phyloP scores from a whole-genome alignment of 35 echinoderm and acorn worm genomes.

The Apostichopus japonicus region DNA sequence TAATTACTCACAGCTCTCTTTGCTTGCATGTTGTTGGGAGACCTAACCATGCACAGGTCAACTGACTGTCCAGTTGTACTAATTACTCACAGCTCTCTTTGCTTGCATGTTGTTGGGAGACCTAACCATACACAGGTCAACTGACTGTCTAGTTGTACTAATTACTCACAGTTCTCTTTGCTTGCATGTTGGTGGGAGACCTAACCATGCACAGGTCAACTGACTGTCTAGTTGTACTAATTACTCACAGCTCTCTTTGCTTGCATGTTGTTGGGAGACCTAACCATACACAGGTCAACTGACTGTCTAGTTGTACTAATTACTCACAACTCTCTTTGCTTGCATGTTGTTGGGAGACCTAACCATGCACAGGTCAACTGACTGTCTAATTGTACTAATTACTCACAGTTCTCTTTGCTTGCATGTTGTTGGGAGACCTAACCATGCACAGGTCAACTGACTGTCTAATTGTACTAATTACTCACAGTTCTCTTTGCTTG shows the following conservation, averaged over 20 bases:
- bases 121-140: too few species aligned
- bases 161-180: constrained; percentile 38
- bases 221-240: not conserved
- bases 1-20: constrained; percentile 39
- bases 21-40: not conserved
- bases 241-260: constrained; percentile 35
- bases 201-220: too few species aligned
- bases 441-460: too few species aligned
- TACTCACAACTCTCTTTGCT: constrained; percentile 36
- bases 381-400: not conserved
- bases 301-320: not conserved
- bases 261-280: not conserved
- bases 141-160: not conserved
- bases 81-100: constrained; percentile 40
- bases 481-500: constrained; percentile 1
- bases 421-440: not conserved
- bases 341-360: not conserved
- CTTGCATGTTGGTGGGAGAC: not conserved
- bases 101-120: not conserved
- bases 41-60: too few species aligned
- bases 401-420: constrained; percentile 23
- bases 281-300: too few species aligned
- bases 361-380: too few species aligned
- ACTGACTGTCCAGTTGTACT: not conserved
- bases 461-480: not conserved